Evolutionary conservation across 2,797 vertebrate genomes (phyloP), one percentile per base, ranked within the genome.

Genomic region (Myotis vivesi): DNA sequence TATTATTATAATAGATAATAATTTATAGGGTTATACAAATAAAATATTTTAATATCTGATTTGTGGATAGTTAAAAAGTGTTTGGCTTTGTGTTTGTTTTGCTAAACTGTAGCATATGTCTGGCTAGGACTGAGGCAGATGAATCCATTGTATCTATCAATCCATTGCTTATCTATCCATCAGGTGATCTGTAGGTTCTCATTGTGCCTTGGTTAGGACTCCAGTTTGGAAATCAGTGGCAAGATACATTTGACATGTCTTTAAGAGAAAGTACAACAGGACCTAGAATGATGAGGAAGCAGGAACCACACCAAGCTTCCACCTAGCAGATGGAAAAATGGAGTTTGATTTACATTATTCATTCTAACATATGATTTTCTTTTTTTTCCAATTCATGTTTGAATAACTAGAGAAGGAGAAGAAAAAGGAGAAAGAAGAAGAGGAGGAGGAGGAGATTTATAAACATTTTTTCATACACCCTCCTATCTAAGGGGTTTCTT

Each of bases 161-260:
- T 4, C 6, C 19, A 3, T 30, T 30, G 59, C 59, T 59, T 1
- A 4, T 11, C 8, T 19, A 49, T 6, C 12, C 17, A 3, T 28
- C 49, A 23, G 1, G 0, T 15, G 25, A n/a, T 0, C 0, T 5
- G 5, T 12, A 19, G 28, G n/a, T 6, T 1, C n/a, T 12, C 33
- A 6, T 4, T 23, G 22, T 0, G 44, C 51, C 51, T 1, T 6
- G 19, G 20, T n/a, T 36, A 23, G n/a, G 30, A 15, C 11, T 53
- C 11, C 30, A 33, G 23, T 53, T 53, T 77, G 49, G 41, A 33
- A 19, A 68, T 15, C 33, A 6, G 30, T 17, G 3, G 10, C 17
- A 12, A n/a, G 33, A n/a, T 23, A 36, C 1, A 0, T 2, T 8
- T 3, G 6, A 7, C 5, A 41, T 38, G 20, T 38, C 20, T 75